These are phyloP conservation scores for Ophiothrix spiculata DNA, from an alignment of 35 echinoderm and acorn worm species.

Conservation along the genomic window DNA sequence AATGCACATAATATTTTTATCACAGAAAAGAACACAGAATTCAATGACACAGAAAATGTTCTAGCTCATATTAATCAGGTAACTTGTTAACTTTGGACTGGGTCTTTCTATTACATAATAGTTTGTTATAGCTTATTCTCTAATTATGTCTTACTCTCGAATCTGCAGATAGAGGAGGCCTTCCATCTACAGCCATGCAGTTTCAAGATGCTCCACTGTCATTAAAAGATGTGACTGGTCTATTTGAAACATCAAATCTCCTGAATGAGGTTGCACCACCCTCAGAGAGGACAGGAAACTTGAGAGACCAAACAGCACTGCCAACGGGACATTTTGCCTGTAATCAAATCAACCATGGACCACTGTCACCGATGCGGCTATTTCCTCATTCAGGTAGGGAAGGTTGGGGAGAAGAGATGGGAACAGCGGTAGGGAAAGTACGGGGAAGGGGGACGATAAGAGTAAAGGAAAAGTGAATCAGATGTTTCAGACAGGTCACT, in stretches of 20 bases:
- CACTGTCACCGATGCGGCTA: slow-evolving; percentile 57
- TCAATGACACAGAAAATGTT: too few relatives aligned
- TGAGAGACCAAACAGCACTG: slow-evolving; percentile 48
- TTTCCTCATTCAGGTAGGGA: slow-evolving; percentile 75
- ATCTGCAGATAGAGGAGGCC: slow-evolving; percentile 70
- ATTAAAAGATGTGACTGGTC: slow-evolving; percentile 48
- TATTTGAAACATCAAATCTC: slow-evolving; percentile 44
- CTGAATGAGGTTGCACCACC: slow-evolving; percentile 49
- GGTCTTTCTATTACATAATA: too few relatives aligned
- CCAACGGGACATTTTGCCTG: slow-evolving; percentile 84
- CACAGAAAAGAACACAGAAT: too few relatives aligned
- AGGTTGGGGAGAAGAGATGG: too few relatives aligned
- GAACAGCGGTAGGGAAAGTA: too few relatives aligned
- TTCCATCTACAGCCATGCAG: slow-evolving; percentile 46
- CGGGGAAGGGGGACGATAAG: too few relatives aligned
- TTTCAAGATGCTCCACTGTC: slow-evolving; percentile 61
- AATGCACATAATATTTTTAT: too few relatives aligned
- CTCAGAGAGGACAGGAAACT: slow-evolving; percentile 44
- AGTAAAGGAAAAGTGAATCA: too few relatives aligned
- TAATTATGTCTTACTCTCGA: not conserved
- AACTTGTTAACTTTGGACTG: too few relatives aligned
- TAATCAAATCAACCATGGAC: slow-evolving; percentile 80
- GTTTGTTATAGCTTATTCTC: too few relatives aligned
- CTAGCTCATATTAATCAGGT: too few relatives aligned
- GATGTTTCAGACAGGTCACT: too few relatives aligned